Evolutionary conservation across 2,797 vertebrate genomes (phyloP).

Genomic region (Lycodopsis pacificus): DNA sequence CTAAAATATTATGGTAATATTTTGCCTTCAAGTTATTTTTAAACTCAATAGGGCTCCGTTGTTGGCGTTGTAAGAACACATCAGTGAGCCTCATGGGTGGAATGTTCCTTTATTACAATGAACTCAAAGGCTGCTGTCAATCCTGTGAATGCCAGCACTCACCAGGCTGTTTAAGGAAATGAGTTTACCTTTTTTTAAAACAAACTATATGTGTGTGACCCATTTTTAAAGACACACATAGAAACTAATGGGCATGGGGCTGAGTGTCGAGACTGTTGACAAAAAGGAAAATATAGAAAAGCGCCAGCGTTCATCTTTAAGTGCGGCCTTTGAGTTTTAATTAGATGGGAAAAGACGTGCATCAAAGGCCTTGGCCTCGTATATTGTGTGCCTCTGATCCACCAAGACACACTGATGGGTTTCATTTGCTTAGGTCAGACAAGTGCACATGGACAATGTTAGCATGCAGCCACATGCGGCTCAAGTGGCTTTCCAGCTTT

Average conservation of each 20-base stretch:
- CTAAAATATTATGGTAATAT: background rate
- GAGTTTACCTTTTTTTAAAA: background rate
- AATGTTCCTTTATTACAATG: background rate
- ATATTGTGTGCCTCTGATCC: constrained; percentile 40
- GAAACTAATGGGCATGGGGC: background rate
- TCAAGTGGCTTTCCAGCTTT: constrained; percentile 47
- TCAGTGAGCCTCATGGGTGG: too few relatives aligned
- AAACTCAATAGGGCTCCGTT: background rate
- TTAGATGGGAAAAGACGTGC: constrained; percentile 11
- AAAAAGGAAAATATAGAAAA: constrained; percentile 5
- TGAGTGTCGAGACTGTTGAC: background rate
- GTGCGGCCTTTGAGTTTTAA: constrained; percentile 21
- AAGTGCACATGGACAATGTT: constrained; percentile 37
- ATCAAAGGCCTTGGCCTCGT: constrained; percentile 18
- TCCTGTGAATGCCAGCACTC: background rate
- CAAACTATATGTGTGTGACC: background rate
- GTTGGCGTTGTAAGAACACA: too few relatives aligned
- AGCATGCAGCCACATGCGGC: constrained; percentile 20
- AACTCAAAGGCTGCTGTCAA: background rate
- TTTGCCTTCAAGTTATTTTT: background rate
- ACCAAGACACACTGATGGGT: constrained; percentile 41
- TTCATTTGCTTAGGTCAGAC: constrained; percentile 58
- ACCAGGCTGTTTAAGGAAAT: background rate
- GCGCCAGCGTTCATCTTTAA: constrained; percentile 11
- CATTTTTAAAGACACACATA: background rate